phyloP scores from a whole-genome alignment of 2,113 vertebrate genomes.

The Aix galericulata region DNA sequence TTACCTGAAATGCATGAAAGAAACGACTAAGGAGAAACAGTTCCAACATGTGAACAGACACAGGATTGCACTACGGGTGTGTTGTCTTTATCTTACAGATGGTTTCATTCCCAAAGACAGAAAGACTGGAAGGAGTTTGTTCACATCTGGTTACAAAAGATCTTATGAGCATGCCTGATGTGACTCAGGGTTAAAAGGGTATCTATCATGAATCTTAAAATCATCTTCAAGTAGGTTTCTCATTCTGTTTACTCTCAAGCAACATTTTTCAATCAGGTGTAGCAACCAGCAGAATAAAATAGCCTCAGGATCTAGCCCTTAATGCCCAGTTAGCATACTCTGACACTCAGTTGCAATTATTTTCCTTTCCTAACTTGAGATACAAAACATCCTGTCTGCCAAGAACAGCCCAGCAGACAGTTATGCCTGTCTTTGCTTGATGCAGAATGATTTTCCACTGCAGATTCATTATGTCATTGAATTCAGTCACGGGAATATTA shows the following conservation, averaged over 20 bases:
- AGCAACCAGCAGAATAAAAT: conserved; percentile 32
- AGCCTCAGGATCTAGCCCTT: neutral
- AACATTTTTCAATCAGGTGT: conserved; percentile 10
- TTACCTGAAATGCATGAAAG: neutral
- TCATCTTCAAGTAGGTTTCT: neutral
- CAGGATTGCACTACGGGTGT: fast-evolving
- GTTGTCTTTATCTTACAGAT: neutral
- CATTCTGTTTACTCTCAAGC: conserved; percentile 43
- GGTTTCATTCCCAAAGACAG: conserved; percentile 13
- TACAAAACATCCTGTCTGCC: conserved; percentile 16
- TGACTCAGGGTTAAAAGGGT: conserved; percentile 30
- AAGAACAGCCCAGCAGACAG: conserved; percentile 33
- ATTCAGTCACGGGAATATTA: conserved; percentile 65
- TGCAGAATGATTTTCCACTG: conserved; percentile 64
- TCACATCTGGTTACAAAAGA: conserved; percentile 18
- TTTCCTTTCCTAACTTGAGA: conserved; percentile 16
- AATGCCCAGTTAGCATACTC: neutral
- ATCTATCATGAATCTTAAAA: neutral
- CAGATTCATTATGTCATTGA: conserved; percentile 65
- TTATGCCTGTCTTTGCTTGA: conserved; percentile 69
- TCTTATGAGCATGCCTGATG: neutral
- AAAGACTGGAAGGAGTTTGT: neutral
- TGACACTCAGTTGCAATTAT: conserved; percentile 10
- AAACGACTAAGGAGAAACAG: neutral
- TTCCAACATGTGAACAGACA: neutral